These are phyloP conservation scores for Nothocercus nigrocapillus DNA, from an alignment of 2,113 vertebrate species.

Conservation along the genomic window DNA sequence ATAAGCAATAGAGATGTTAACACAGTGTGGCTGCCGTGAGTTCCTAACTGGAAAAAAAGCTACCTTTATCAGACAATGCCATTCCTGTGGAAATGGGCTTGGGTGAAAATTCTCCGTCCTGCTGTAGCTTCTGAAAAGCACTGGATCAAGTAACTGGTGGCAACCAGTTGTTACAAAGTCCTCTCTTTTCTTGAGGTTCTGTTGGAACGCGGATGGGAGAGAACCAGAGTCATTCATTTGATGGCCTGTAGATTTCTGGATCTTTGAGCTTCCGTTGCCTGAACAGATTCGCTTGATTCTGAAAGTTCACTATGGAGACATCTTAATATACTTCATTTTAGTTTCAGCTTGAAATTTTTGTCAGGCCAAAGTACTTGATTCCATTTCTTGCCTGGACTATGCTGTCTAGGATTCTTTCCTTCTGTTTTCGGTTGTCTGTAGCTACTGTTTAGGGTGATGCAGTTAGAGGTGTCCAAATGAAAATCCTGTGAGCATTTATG, in stretches of 20 bases:
- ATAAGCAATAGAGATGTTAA: neutral
- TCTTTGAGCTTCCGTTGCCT: neutral
- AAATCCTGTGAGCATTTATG: neutral
- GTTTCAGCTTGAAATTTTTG: neutral
- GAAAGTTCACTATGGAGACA: neutral
- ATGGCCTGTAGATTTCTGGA: neutral
- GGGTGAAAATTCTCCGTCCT: neutral
- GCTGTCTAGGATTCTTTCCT: neutral
- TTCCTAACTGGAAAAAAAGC: neutral
- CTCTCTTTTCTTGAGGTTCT: neutral
- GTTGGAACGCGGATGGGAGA: neutral
- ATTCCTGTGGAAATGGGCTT: neutral
- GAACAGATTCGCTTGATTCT: neutral
- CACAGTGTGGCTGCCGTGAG: neutral
- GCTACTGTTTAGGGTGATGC: neutral
- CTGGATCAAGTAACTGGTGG: neutral
- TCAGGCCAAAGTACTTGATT: neutral
- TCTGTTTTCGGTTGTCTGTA: neutral
- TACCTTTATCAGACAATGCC: neutral
- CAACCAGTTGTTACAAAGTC: rapidly evolving
- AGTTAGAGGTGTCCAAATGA: neutral
- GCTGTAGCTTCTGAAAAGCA: neutral
- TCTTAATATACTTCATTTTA: neutral
- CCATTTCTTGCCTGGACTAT: neutral
- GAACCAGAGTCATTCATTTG: neutral